Base-by-base conservation (phyloP, 2,888 invertebrate species). In the Oegoconia quadripuncta region DNA sequence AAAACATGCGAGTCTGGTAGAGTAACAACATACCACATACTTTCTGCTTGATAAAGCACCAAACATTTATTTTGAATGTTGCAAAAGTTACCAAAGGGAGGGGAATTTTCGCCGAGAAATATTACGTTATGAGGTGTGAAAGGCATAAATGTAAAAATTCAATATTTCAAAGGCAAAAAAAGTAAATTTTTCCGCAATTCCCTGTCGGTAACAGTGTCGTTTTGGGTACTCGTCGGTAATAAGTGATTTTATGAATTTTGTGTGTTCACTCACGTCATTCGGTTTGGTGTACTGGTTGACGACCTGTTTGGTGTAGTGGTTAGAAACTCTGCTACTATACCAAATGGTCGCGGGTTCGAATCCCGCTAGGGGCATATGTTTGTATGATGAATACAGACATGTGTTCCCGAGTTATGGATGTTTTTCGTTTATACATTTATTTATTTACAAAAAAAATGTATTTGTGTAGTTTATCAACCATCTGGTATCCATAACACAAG, bases 71-170 rank as follows among this genome's bases (percentile, higher is more conserved):
- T 86, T 77, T 75, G 77, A 79, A 80, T 79, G 82, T 81, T 78
- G 65, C 73, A 78, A 79, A 82, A 78, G 74, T 80, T 80, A 64
- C 65, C 55, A 55, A 59, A 65, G 67, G 67, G 73, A 68, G 77
- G 71, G n/a, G 74, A 70, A 68, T 60, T 54, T 67, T 61, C 70
- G 55, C 65, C 55, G 71, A 81, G 79, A 86, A 81, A 83, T 84
- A 86, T 86, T 84, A 83, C 83, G 83, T 83, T 84, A 86, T 87
- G 87, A 86, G 84, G 84, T 86, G 87, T 86, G 72, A 86, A 86
- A 80, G 72, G 75, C 80, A 86, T 86, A 82, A 84, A 86, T 84
- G 84, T 86, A 84, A 84, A 84, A 82, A 83, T 81, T 84, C 82
- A 83, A 87, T 84, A 83, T 84, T 83, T 81, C 76, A 76, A 63